A percentile compares a stretch with the other conserved stretches of the same genome.
These are phyloP conservation scores for Andrena trimmerana DNA, from an alignment of 2,888 invertebrate genomes.

Conservation along the genomic window DNA sequence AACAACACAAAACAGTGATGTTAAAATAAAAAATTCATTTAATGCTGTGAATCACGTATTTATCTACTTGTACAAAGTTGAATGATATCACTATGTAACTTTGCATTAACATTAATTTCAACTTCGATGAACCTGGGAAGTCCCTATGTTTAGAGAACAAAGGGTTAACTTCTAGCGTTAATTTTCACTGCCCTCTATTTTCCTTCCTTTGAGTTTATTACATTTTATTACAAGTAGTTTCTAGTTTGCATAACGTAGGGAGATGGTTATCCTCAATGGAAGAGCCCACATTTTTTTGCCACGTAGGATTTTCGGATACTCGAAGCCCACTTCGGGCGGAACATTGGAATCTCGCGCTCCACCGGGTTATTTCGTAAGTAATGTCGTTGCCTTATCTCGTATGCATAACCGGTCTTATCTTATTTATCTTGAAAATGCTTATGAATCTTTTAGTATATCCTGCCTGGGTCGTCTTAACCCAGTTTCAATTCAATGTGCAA, in stretches of 20 bases:
- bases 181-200: no score
- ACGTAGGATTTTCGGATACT: neutral
- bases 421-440: neutral
- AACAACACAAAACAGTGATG: no score
- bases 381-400: neutral
- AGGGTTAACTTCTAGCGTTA: no score
- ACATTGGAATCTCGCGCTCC: neutral
- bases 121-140: no score
- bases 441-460: neutral
- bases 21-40: no score
- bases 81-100: no score
- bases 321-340: neutral
- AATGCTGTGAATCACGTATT: no score
- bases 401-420: neutral
- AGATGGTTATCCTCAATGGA: neutral
- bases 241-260: neutral
- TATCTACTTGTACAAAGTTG: no score
- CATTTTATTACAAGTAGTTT: neutral
- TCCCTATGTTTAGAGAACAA: no score
- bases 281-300: neutral
- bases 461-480: neutral
- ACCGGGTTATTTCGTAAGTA: conserved; percentile 1
- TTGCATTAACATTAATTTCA: no score
- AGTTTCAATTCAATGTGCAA: neutral
- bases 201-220: no score